Conservation (phyloP, 2,797 vertebrate genomes). For the Potorous gilbertii region DNA sequence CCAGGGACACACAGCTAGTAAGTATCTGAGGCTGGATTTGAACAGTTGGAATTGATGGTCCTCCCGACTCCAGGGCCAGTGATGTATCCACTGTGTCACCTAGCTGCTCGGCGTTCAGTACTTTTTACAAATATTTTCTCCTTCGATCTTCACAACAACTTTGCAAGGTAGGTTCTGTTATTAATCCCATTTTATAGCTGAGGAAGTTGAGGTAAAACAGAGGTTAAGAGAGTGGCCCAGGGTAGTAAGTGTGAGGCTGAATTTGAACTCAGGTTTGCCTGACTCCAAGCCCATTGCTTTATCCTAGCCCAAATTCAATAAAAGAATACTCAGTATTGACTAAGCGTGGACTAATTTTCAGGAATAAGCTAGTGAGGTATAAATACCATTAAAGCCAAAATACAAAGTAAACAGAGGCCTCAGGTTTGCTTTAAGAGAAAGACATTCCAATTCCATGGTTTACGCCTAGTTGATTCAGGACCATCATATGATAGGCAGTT, state of each 20-base stretch:
- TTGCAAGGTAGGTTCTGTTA: not conserved
- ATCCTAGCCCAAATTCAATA: not conserved
- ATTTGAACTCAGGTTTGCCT: not conserved
- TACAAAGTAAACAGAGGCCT: not conserved
- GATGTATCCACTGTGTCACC: no score
- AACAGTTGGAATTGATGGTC: not conserved
- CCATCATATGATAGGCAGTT: no score
- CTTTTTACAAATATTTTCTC: not conserved
- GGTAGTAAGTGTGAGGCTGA: not conserved
- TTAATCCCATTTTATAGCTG: not conserved
- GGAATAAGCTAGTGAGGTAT: no score
- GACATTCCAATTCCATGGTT: not conserved
- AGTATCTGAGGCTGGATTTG: not conserved
- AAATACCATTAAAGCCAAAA: no score
- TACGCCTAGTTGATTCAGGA: not conserved
- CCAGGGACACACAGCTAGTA: not conserved
- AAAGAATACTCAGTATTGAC: not conserved
- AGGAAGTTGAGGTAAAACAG: not conserved
- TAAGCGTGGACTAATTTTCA: no score
- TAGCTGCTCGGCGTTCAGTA: not conserved
- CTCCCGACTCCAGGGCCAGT: not conserved
- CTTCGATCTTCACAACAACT: not conserved
- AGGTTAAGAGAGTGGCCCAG: not conserved
- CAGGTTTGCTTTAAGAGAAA: not conserved
- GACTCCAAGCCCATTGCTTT: not conserved